These are phyloP conservation scores for Dicentrarchus labrax DNA, from an alignment of 2,113 vertebrate species.

Conservation along the genomic window DNA sequence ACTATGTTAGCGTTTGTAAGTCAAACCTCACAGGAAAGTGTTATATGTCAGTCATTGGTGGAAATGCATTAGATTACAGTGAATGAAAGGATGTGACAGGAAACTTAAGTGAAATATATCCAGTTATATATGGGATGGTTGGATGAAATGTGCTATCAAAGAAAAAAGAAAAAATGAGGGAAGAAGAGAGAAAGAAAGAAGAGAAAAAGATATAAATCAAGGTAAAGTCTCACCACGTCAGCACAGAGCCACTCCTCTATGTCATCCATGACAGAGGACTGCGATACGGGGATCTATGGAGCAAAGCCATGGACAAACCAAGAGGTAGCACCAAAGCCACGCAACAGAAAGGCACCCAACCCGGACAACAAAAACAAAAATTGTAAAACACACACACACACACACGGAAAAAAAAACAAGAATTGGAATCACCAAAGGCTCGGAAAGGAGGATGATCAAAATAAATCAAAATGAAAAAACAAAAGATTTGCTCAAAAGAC, in stretches of 20 bases:
- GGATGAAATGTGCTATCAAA: slow-evolving; percentile 48
- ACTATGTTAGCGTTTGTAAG: slow-evolving; percentile 22
- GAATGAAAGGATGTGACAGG: slow-evolving; percentile 43
- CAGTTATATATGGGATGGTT: slow-evolving; percentile 47
- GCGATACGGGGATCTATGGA: slow-evolving; percentile 97
- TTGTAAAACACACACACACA: slow-evolving; percentile 46
- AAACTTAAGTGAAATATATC: slow-evolving; percentile 36
- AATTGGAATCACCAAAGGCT: slow-evolving; percentile 78
- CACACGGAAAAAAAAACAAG: slow-evolving; percentile 75
- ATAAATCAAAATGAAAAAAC: slow-evolving; percentile 55
- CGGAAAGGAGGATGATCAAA: slow-evolving; percentile 60
- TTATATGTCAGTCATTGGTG: slow-evolving; percentile 44
- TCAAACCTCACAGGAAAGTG: slow-evolving; percentile 31
- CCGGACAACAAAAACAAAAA: slow-evolving; percentile 57
- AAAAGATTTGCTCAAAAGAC: slow-evolving; percentile 31
- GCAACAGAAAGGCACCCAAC: slow-evolving; percentile 75
- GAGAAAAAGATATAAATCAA: slow-evolving; percentile 77
- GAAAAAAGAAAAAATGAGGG: slow-evolving; percentile 26
- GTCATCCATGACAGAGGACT: slow-evolving; percentile 99
- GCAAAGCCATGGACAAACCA: slow-evolving; percentile 89
- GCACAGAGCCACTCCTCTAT: slow-evolving; percentile 99
- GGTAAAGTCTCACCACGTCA: slow-evolving; percentile 94
- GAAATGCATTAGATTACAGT: slow-evolving; percentile 32
- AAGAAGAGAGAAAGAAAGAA: slow-evolving; percentile 13
- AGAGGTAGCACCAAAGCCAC: slow-evolving; percentile 87